Percentiles rank a stretch among this genome's conserved stretches.
These are phyloP conservation scores for Ooceraea biroi DNA, from an alignment of 1,140 invertebrate species.

Conservation along the genomic window DNA sequence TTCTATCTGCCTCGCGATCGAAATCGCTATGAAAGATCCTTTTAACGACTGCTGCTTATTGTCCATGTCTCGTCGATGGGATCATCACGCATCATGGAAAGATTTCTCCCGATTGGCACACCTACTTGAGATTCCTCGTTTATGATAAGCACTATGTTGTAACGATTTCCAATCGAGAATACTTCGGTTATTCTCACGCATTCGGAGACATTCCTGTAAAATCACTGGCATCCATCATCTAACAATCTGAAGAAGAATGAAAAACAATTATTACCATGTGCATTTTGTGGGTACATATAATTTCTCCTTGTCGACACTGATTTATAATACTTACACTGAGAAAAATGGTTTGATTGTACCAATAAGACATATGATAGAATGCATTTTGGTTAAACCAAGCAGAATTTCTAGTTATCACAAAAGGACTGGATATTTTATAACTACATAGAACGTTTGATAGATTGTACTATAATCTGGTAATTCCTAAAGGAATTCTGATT, in stretches of 20 bases:
- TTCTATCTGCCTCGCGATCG: background rate
- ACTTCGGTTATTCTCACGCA: background rate
- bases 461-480: too few species aligned
- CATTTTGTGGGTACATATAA: background rate
- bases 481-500: too few species aligned
- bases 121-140: background rate
- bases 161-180: background rate
- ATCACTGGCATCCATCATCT: background rate
- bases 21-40: conserved; percentile 24
- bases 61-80: background rate
- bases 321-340: too few species aligned
- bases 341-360: too few species aligned
- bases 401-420: too few species aligned
- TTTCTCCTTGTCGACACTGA: background rate
- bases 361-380: too few species aligned
- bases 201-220: background rate
- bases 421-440: too few species aligned
- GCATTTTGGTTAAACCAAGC: too few species aligned
- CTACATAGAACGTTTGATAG: too few species aligned
- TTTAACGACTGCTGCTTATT: conserved; percentile 21
- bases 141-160: background rate
- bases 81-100: background rate
- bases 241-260: background rate
- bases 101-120: background rate
- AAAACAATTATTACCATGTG: background rate